phyloP scores from a whole-genome alignment of 2,888 invertebrate genomes.

The Cynaeus angustus region DNA sequence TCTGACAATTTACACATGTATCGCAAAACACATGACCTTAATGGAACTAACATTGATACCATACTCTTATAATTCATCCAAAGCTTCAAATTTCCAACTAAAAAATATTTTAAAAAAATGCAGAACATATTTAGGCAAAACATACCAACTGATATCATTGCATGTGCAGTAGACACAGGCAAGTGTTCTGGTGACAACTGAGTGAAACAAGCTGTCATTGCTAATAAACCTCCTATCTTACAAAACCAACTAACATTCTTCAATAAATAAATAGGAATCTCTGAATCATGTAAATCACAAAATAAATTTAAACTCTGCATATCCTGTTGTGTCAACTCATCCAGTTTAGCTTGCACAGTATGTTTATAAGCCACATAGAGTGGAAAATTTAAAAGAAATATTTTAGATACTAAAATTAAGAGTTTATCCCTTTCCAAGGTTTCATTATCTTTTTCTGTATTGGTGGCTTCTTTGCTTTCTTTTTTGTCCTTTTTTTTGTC shows the following conservation, averaged over 20 bases:
- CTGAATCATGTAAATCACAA: constrained; percentile 95
- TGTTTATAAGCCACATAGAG: constrained; percentile 91
- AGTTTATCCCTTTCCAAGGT: constrained; percentile 90
- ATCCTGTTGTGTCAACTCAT: constrained; percentile 90
- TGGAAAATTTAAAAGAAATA: constrained; percentile 92
- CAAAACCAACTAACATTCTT: constrained; percentile 96
- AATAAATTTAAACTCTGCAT: constrained; percentile 85
- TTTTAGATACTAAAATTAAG: constrained; percentile 90
- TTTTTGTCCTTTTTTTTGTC: constrained; percentile 82
- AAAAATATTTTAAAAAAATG: constrained; percentile 51
- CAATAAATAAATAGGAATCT: constrained; percentile 91
- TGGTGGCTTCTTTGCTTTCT: constrained; percentile 53
- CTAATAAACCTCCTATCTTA: constrained; percentile 90
- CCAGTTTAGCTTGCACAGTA: constrained; percentile 85
- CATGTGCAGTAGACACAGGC: constrained; percentile 92
- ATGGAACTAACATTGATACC: constrained; percentile 89
- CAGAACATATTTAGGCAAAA: neutral
- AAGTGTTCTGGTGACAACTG: constrained; percentile 81
- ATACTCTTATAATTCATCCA: constrained; percentile 95
- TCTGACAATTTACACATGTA: constrained; percentile 96
- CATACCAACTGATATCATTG: constrained; percentile 85
- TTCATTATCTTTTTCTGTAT: constrained; percentile 70
- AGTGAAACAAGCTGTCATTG: constrained; percentile 91
- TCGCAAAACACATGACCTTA: constrained; percentile 89
- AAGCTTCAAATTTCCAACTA: constrained; percentile 91